These are phyloP conservation scores for Hipposideros armiger DNA, from an alignment of 2,113 vertebrate genomes.

Conservation along the genomic window DNA sequence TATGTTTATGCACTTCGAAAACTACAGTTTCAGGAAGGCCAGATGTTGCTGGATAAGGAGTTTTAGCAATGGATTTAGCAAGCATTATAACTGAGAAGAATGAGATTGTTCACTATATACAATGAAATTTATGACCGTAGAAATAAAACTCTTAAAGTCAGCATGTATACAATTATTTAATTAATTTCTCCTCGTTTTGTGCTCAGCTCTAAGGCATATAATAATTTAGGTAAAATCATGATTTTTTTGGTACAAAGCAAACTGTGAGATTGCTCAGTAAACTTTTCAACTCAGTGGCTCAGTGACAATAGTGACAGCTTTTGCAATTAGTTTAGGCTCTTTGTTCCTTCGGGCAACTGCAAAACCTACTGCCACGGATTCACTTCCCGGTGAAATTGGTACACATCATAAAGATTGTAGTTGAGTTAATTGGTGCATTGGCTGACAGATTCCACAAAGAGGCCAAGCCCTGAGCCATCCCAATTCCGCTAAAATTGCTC, in stretches of 20 bases:
- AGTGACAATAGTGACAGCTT: conserved; percentile 70
- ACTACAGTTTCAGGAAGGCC: background rate
- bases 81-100: background rate
- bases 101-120: background rate
- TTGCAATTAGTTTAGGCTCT: conserved; percentile 76
- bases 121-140: background rate
- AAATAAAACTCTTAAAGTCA: background rate
- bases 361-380: conserved; percentile 60
- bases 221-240: conserved; percentile 27
- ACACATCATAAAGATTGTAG: conserved; percentile 71
- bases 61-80: background rate
- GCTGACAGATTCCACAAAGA: conserved; percentile 71
- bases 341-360: conserved; percentile 72
- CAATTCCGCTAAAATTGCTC: conserved; percentile 62
- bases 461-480: conserved; percentile 73
- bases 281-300: conserved; percentile 67
- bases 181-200: conserved; percentile 25
- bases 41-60: background rate
- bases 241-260: background rate
- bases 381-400: conserved; percentile 68
- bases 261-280: conserved; percentile 42
- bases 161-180: background rate
- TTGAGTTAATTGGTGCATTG: conserved; percentile 78
- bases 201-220: background rate
- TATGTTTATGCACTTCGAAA: background rate